Base-by-base conservation (phyloP, 2,113 vertebrate species). In the Myotis yumanensis region DNA sequence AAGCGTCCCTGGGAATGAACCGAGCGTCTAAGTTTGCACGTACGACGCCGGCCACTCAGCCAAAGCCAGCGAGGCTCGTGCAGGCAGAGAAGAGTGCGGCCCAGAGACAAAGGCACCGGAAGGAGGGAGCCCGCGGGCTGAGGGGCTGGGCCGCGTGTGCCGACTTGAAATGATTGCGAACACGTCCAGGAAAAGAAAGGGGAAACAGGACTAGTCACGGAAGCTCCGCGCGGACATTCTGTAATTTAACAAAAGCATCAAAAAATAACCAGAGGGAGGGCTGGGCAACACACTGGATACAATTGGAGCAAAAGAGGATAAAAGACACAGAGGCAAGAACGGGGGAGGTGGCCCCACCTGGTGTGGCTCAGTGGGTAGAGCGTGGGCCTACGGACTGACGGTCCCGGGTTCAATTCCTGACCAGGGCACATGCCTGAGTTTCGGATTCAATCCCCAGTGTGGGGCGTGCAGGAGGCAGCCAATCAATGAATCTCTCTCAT, bases 51-150 rank as follows among this genome's bases (percentile, higher is more conserved):
- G 4, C 77, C 37, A 23, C 16, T 46, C 11, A 11, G 16, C 66
- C 15, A 30, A 15, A 46, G 37, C 23, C 4, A 35, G 11, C 35
- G 2, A 30, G 32, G 62, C 14, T 0, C 22, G 0, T 4, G 1
- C 11, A 8, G 40, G 52, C 32, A 69, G 40, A n/a, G 35, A 43
- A 16, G 12, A 14, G 9, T 25, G 32, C 18, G 37, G 5, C 37
- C 20, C 62, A 9, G 22, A 40, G 77, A 11, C 80, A 71, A 20
- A 51, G 22, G 32, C 15, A 37, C 16, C 17, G 23, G 30, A 3
- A 8, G 18, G 3, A 71, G 30, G 46, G 10, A 23, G 4, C 15
- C 28, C 23, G 22, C 3, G 10, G 69, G 43, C 23, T 18, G 18
- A 37, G 12, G 68, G 48, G 40, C 40, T 43, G 3, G 22, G 23